These are phyloP conservation scores for Psephotus haematonotus DNA, from an alignment of 2,113 vertebrate genomes.

Conservation along the genomic window DNA sequence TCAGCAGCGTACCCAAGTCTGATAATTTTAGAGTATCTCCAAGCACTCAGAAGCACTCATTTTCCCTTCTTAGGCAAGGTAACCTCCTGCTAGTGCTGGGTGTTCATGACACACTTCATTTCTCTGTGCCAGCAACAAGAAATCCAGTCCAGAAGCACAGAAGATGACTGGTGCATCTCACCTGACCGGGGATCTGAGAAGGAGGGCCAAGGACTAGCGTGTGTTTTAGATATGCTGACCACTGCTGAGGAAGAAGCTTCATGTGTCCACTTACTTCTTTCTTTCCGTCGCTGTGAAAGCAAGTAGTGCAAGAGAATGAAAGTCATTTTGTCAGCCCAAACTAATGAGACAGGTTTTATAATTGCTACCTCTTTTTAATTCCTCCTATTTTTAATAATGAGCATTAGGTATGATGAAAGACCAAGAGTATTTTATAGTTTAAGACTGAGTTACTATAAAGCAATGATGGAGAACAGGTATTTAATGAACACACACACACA, in stretches of 20 bases:
- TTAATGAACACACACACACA: background rate
- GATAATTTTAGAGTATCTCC: background rate
- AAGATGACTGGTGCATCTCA: background rate
- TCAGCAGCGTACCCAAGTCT: background rate
- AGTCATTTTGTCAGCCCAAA: background rate
- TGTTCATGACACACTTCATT: background rate
- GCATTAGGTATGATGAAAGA: background rate
- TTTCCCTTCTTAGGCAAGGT: background rate
- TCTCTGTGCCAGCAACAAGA: background rate
- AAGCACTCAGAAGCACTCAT: background rate
- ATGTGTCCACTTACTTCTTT: constrained; percentile 78
- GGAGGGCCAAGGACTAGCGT: background rate
- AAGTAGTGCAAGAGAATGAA: background rate
- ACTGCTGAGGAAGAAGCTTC: constrained; percentile 69
- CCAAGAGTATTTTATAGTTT: background rate
- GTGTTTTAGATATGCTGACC: constrained; percentile 37
- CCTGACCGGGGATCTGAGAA: constrained; percentile 47
- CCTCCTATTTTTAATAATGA: background rate
- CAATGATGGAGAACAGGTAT: background rate
- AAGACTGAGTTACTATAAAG: background rate
- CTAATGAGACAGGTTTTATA: background rate
- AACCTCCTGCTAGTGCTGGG: background rate
- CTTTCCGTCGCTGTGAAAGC: constrained; percentile 76
- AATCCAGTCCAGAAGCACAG: background rate
- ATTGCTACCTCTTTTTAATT: background rate